Evolutionary conservation across 2,113 vertebrate species (phyloP).

Genomic region (Ictalurus punctatus): DNA sequence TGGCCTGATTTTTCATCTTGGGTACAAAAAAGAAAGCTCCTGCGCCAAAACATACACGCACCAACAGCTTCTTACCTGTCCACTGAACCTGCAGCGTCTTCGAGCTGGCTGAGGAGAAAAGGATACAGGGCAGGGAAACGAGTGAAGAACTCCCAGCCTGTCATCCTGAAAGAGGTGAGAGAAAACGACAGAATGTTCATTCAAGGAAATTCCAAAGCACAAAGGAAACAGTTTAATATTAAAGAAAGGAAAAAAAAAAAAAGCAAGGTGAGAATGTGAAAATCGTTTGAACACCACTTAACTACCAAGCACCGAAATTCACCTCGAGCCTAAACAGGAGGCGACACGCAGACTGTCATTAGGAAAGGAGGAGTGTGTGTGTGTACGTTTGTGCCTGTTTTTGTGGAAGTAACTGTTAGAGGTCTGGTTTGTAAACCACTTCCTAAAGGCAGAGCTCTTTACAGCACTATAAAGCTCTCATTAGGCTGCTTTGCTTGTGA

Average conservation of each 20-base stretch:
- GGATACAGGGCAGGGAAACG: conserved; percentile 91
- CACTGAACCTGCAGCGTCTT: conserved; percentile 79
- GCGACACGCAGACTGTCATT: not conserved
- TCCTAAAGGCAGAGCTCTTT: conserved; percentile 60
- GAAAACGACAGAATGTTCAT: not conserved
- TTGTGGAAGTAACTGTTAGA: conserved; percentile 36
- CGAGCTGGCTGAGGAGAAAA: conserved; percentile 88
- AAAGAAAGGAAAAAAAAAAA: not conserved
- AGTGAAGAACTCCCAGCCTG: conserved; percentile 92
- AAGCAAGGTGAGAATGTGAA: not conserved
- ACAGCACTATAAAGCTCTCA: conserved; percentile 58
- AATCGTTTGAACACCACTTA: not conserved
- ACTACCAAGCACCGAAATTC: not conserved
- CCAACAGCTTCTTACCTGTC: conserved; percentile 79
- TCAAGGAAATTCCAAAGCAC: conserved; percentile 9
- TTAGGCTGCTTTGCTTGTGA: conserved; percentile 49
- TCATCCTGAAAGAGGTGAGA: conserved; percentile 80
- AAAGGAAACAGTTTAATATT: not conserved
- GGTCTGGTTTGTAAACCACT: conserved; percentile 62
- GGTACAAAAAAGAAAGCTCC: not conserved
- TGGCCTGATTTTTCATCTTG: not conserved
- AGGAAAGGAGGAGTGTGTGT: not conserved
- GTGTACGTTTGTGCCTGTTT: not conserved
- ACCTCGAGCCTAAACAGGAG: conserved; percentile 18
- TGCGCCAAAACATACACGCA: not conserved